Conservation (phyloP, 2,797 vertebrate species). For the Poecile montanus region DNA sequence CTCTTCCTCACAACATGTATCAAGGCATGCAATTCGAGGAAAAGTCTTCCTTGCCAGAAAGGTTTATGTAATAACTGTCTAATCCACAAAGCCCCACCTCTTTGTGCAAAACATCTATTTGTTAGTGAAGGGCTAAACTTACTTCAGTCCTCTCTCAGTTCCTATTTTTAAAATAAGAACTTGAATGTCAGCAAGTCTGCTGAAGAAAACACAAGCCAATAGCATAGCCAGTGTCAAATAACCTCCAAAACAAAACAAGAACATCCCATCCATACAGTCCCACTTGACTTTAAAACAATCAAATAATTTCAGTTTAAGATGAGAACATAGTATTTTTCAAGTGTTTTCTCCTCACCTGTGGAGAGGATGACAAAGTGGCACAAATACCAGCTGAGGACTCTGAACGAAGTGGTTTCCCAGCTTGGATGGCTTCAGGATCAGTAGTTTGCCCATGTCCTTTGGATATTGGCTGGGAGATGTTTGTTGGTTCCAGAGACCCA, state of each 20-base stretch:
- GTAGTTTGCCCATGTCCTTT: conserved; percentile 74
- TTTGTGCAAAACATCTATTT: not conserved
- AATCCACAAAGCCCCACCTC: not conserved
- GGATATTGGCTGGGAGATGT: conserved; percentile 75
- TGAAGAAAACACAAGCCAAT: not conserved
- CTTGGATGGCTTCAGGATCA: conserved; percentile 75
- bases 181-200: not conserved
- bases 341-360: conserved; percentile 75
- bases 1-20: not conserved
- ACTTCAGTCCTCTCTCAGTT: not conserved
- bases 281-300: not conserved
- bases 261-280: not conserved
- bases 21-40: not conserved
- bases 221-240: not conserved
- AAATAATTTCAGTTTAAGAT: not conserved
- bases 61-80: not conserved
- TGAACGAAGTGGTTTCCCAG: conserved; percentile 79
- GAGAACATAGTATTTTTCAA: not conserved
- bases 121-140: not conserved
- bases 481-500: conserved; percentile 91
- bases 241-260: not conserved
- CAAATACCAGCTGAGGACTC: conserved; percentile 81
- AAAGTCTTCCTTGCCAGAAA: not conserved
- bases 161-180: not conserved
- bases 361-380: conserved; percentile 79